These are phyloP conservation scores for Tiaroga cobitis DNA, from an alignment of 2,797 vertebrate species.

Conservation along the genomic window DNA sequence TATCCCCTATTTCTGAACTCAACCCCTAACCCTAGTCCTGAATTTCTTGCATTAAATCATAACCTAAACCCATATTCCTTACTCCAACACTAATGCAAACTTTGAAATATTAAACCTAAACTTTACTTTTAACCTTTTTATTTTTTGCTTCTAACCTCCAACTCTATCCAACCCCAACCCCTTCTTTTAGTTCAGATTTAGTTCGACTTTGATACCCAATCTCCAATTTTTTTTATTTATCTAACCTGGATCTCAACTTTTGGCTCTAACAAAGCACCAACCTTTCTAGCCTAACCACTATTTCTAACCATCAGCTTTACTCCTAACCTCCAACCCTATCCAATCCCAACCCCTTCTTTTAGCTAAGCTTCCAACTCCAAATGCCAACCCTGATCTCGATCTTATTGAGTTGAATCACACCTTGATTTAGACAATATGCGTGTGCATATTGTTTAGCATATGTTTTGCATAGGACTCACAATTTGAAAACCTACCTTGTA, in stretches of 20 bases:
- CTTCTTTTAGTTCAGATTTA: background rate
- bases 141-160: background rate
- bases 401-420: background rate
- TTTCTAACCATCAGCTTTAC: background rate
- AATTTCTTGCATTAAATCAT: background rate
- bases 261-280: no score
- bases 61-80: background rate
- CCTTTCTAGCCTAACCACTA: no score
- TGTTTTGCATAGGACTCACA: background rate
- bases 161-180: background rate
- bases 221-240: no score
- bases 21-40: background rate
- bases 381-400: background rate
- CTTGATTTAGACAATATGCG: no score
- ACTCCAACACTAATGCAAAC: background rate
- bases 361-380: background rate
- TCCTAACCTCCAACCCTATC: background rate
- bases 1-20: background rate
- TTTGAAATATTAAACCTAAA: background rate
- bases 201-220: no score
- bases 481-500: no score
- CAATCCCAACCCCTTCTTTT: background rate
- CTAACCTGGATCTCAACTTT: no score
- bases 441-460: background rate
- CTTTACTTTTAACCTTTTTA: background rate